Percentiles rank a stretch among this genome's conserved stretches.
Evolutionary conservation across 2,113 vertebrate genomes (phyloP).

Genomic region (Nipponia nippon): DNA sequence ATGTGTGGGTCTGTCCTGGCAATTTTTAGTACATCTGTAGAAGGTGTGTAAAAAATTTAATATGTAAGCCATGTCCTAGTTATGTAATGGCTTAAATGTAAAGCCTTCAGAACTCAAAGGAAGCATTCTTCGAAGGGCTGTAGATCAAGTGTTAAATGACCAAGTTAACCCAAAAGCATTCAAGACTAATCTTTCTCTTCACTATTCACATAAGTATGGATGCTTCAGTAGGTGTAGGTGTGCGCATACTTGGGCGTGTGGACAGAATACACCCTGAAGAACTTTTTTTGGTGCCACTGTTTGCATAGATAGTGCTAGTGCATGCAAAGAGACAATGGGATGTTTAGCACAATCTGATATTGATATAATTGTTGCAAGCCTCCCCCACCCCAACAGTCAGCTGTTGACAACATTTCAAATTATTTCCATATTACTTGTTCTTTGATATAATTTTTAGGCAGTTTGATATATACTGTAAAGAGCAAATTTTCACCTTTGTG

Average conservation of each 20-base stretch:
- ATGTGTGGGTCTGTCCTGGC: background rate
- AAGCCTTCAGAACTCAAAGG: background rate
- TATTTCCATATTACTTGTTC: background rate
- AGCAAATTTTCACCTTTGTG: background rate
- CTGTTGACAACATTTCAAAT: background rate
- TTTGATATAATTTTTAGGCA: background rate
- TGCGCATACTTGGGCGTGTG: fast-evolving
- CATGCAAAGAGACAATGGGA: background rate
- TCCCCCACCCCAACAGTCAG: background rate
- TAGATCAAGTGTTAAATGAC: background rate
- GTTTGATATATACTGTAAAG: background rate
- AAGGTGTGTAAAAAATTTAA: background rate
- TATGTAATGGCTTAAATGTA: background rate
- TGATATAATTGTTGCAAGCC: background rate
- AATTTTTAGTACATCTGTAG: background rate
- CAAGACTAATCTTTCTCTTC: background rate
- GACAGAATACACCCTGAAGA: background rate
- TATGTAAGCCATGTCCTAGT: background rate
- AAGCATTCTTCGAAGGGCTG: background rate
- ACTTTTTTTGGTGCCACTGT: background rate
- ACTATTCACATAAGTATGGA: fast-evolving
- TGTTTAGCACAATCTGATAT: background rate
- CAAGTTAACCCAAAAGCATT: background rate
- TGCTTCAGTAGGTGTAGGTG: background rate
- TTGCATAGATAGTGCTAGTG: background rate